These are phyloP conservation scores for Tiaroga cobitis DNA, from an alignment of 2,797 vertebrate species.

Conservation along the genomic window DNA sequence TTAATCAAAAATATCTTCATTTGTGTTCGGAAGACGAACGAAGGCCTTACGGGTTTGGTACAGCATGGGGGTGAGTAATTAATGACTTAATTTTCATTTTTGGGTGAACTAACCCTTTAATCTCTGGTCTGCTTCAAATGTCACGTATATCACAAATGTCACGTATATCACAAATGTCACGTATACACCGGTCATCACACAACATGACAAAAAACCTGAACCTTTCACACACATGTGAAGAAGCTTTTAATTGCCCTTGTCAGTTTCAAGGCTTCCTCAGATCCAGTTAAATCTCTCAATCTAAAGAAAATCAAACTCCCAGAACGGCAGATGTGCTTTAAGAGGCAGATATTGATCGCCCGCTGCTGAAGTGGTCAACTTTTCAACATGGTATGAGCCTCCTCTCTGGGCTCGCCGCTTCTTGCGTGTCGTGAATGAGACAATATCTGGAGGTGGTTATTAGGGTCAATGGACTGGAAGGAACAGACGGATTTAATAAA, in stretches of 20 bases:
- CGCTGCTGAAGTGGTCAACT: slow-evolving; percentile 39
- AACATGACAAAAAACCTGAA: slow-evolving; percentile 1
- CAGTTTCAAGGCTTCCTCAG: slow-evolving; percentile 28
- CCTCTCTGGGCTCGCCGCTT: background rate
- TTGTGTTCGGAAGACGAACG: too few relatives aligned
- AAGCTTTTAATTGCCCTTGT: slow-evolving; percentile 32
- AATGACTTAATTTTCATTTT: too few relatives aligned
- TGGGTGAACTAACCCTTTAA: too few relatives aligned
- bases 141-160: slow-evolving; percentile 4
- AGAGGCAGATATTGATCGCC: slow-evolving; percentile 47
- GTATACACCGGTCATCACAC: background rate
- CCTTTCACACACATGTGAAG: background rate
- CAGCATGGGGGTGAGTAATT: too few relatives aligned
- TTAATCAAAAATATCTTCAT: too few relatives aligned
- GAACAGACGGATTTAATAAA: slow-evolving; percentile 1
- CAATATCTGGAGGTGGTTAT: slow-evolving; percentile 42
- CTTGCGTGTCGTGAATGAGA: slow-evolving; percentile 6
- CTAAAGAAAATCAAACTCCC: slow-evolving; percentile 21
- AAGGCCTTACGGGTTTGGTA: too few relatives aligned
- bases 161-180: background rate
- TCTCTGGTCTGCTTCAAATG: background rate
- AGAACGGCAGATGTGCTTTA: slow-evolving; percentile 5
- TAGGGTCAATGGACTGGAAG: slow-evolving; percentile 22
- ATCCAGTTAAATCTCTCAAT: slow-evolving; percentile 48
- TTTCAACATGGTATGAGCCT: slow-evolving; percentile 4